These are phyloP conservation scores for Elysia chlorotica DNA, from an alignment of 1,140 invertebrate species.

Conservation along the genomic window DNA sequence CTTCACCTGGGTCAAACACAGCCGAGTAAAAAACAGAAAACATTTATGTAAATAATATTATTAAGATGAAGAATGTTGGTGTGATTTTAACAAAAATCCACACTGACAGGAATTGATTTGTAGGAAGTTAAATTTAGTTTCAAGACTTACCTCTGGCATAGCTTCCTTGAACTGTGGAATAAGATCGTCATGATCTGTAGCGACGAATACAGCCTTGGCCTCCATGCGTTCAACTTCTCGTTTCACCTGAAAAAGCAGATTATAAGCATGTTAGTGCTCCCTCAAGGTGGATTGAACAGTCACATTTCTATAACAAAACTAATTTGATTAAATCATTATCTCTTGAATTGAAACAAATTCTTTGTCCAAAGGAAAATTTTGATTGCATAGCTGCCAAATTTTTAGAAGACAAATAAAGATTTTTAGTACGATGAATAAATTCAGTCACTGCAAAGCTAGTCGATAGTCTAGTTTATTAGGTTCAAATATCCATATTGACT, in stretches of 20 bases:
- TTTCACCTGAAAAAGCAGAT: slow-evolving; percentile 49
- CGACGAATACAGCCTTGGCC: slow-evolving; percentile 83
- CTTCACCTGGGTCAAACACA: slow-evolving; percentile 66
- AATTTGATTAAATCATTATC: neutral
- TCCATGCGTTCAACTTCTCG: slow-evolving; percentile 75
- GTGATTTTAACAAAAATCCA: too few relatives aligned
- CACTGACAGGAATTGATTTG: too few relatives aligned
- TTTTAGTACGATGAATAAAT: neutral
- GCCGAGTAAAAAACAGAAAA: too few relatives aligned
- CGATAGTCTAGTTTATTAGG: too few relatives aligned
- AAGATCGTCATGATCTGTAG: slow-evolving; percentile 89
- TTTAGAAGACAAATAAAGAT: neutral
- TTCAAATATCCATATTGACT: too few relatives aligned
- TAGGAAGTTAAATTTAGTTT: too few relatives aligned
- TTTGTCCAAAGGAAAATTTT: neutral
- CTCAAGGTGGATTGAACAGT: neutral
- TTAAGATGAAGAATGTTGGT: too few relatives aligned
- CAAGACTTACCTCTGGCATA: slow-evolving; percentile 45
- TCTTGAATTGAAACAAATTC: neutral
- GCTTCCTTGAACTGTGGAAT: slow-evolving; percentile 64
- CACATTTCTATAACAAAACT: neutral
- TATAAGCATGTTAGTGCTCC: too few relatives aligned
- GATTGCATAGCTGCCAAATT: too few relatives aligned
- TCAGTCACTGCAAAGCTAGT: too few relatives aligned
- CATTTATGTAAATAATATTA: too few relatives aligned